A percentile compares a stretch with the other conserved stretches of the same genome.
These are phyloP conservation scores for Sialis lutaria DNA, from an alignment of 2,888 invertebrate genomes.

Conservation along the genomic window DNA sequence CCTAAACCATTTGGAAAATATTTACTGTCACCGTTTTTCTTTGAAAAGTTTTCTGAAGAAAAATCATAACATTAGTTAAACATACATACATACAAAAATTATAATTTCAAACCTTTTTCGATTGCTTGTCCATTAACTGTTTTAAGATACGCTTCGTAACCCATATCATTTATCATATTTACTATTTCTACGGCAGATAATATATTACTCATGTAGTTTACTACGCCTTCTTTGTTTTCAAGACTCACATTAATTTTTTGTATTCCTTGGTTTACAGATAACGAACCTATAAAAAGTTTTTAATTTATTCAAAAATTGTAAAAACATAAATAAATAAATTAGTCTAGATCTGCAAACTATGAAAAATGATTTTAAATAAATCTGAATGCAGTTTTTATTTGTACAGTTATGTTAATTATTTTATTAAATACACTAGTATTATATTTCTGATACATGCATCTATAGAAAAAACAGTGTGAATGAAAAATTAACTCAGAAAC, in stretches of 20 bases:
- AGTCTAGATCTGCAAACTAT: too few species aligned
- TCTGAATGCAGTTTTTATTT: too few species aligned
- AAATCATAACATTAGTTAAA: too few species aligned
- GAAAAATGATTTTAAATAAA: too few species aligned
- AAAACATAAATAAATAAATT: background rate
- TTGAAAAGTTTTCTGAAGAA: background rate
- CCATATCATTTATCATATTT: slow-evolving; percentile 58
- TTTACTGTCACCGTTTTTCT: background rate
- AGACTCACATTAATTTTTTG: slow-evolving; percentile 41
- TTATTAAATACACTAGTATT: too few species aligned
- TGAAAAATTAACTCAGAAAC: too few species aligned
- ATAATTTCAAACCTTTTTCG: slow-evolving; percentile 15
- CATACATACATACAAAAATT: background rate
- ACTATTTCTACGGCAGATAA: slow-evolving; percentile 40
- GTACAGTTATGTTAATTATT: too few species aligned
- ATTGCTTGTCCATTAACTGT: slow-evolving; percentile 21
- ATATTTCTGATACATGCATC: too few species aligned
- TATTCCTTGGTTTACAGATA: slow-evolving; percentile 47
- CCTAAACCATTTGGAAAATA: background rate
- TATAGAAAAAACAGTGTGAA: too few species aligned
- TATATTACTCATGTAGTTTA: slow-evolving; percentile 34
- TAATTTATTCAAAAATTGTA: background rate
- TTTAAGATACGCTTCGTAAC: slow-evolving; percentile 49
- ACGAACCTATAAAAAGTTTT: slow-evolving; percentile 30
- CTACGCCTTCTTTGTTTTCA: slow-evolving; percentile 40